Conservation (phyloP, 1,140 invertebrate species). For the Nylanderia fulva region DNA sequence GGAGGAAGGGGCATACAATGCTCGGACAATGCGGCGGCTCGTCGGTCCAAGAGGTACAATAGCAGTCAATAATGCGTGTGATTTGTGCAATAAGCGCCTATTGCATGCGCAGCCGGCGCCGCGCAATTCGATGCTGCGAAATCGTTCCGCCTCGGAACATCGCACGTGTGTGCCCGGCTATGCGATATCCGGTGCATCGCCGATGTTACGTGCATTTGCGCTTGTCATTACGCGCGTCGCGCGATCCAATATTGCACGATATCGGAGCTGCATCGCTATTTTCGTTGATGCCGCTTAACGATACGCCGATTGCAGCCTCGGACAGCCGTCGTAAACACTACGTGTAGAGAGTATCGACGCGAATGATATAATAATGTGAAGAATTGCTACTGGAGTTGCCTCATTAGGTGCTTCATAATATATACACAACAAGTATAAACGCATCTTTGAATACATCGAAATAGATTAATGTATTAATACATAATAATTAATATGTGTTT, state of each 20-base stretch:
- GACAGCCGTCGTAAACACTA: slow-evolving; percentile 25
- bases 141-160: slow-evolving; percentile 82
- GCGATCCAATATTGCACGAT: slow-evolving; percentile 49
- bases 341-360: background rate
- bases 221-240: slow-evolving; percentile 78
- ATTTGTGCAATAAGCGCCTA: slow-evolving; percentile 85
- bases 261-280: slow-evolving; percentile 18
- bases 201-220: slow-evolving; percentile 73
- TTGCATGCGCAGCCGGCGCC: slow-evolving; percentile 83
- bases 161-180: slow-evolving; percentile 79
- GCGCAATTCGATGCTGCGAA: slow-evolving; percentile 81
- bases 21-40: slow-evolving; percentile 67
- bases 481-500: background rate
- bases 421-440: background rate
- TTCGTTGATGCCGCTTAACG: slow-evolving; percentile 34
- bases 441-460: background rate
- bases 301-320: slow-evolving; percentile 40
- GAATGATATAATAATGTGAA: background rate
- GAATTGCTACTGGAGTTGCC: background rate
- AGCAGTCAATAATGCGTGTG: slow-evolving; percentile 85
- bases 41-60: slow-evolving; percentile 80
- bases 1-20: slow-evolving; percentile 46
- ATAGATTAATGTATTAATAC: background rate
- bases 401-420: background rate
- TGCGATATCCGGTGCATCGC: slow-evolving; percentile 68